phyloP scores from a whole-genome alignment of 2,888 invertebrate species.

The Allolobophora icterica region DNA sequence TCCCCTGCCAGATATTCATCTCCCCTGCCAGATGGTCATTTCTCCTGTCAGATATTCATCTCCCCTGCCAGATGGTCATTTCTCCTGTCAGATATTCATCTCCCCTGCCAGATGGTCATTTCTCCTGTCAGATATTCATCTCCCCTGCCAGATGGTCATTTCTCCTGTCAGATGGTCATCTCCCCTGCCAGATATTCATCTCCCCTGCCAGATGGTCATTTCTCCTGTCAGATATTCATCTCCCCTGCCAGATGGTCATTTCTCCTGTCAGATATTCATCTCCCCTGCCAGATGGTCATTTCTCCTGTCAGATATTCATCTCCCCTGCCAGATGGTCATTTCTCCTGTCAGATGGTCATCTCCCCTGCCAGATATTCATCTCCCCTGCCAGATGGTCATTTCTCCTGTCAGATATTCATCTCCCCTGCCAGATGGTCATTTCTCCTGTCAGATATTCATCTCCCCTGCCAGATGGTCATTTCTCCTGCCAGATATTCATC shows the following conservation, averaged over 20 bases:
- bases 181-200: neutral
- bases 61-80: neutral
- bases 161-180: too few relatives aligned
- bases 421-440: neutral
- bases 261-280: too few relatives aligned
- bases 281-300: neutral
- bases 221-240: too few relatives aligned
- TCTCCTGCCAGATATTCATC: neutral
- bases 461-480: neutral
- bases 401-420: too few relatives aligned
- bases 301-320: too few relatives aligned
- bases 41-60: too few relatives aligned
- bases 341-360: too few relatives aligned
- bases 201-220: neutral
- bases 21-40: neutral
- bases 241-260: neutral
- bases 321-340: neutral
- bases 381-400: neutral
- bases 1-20: neutral
- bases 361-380: neutral
- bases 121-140: too few relatives aligned
- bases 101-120: neutral
- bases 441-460: too few relatives aligned
- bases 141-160: neutral
- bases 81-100: too few relatives aligned